Percentiles rank a stretch among this genome's conserved stretches.
These are phyloP conservation scores for Notoglanidium macrostoma DNA, from an alignment of 2,797 vertebrate species.

Conservation along the genomic window DNA sequence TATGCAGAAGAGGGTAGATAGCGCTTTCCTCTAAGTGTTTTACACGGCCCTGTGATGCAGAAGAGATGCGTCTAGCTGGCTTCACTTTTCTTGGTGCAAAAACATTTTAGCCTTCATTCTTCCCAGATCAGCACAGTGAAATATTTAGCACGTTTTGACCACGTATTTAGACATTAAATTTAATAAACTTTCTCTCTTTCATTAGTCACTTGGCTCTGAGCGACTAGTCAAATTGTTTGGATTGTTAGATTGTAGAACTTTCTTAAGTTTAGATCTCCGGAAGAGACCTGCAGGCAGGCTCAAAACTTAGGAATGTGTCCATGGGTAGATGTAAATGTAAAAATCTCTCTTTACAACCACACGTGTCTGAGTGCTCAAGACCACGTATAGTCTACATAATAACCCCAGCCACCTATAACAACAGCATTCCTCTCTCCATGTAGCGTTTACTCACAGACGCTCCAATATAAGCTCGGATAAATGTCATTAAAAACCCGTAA, in stretches of 20 bases:
- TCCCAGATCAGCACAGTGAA: background rate
- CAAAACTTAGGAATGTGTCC: background rate
- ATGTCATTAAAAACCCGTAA: background rate
- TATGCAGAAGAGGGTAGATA: background rate
- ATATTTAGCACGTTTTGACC: background rate
- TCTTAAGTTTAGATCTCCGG: background rate
- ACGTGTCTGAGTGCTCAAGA: background rate
- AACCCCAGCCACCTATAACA: background rate
- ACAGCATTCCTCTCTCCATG: background rate
- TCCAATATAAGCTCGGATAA: background rate
- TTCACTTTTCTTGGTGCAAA: background rate
- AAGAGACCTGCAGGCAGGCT: too few relatives aligned
- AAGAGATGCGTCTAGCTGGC: background rate
- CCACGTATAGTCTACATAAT: background rate
- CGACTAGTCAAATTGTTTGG: background rate
- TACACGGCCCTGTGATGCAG: background rate
- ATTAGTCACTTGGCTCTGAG: background rate
- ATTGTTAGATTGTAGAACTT: background rate
- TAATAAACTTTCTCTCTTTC: background rate
- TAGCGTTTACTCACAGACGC: background rate
- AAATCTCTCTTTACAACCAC: background rate
- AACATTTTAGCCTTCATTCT: background rate
- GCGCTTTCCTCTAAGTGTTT: background rate
- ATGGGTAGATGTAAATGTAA: background rate
- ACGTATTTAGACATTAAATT: background rate